Evolutionary conservation across 2,113 vertebrate genomes (phyloP), one percentile per base, ranked within the genome.

Genomic region (Octodon degus): DNA sequence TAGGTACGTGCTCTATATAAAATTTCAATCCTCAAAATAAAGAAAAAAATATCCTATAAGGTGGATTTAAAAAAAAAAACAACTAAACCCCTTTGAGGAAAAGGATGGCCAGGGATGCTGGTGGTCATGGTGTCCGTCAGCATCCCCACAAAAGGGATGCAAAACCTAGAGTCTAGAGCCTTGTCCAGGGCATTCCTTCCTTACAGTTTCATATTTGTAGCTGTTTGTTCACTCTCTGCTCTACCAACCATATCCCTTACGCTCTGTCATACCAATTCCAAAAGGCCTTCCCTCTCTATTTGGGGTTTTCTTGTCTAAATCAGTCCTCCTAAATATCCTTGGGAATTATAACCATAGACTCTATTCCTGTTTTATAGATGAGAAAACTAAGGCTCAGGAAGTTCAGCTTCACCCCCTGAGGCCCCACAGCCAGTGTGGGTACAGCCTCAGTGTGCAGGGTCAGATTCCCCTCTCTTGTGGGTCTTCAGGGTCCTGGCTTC

Each of bases 171-270:
- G 11, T 19, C 58, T 34, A 4, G n/a, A n/a, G 27, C 24, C 37
- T 22, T 12, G 19, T 24, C 24, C 43, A 3, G 24, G 82, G 40
- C 12, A 1, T 27, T 72, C 27, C 74, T n/a, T 70, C n/a, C 17
- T 43, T 16, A 32, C 0, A 6, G 22, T 16, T 55, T 43, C 79
- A 60, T 1, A 0, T 53, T 58, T 43, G 20, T 5, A 34, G 76
- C 34, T 62, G 13, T 65, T 25, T 82, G 68, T 47, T 50, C 34
- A 17, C 58, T 27, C 16, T 67, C 24, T 20, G 22, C 9, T 40
- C 30, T 67, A 50, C 74, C 80, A 10, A 1, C 65, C 3, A 0
- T 50, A 0, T 50, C 11, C 67, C 65, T 53, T 34, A 40, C 62
- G 37, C 77, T 62, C 11, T 11, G 63, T 50, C 47, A 47, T 14